These are phyloP conservation scores for Phalera bucephala DNA, from an alignment of 2,888 invertebrate genomes.

Conservation along the genomic window DNA sequence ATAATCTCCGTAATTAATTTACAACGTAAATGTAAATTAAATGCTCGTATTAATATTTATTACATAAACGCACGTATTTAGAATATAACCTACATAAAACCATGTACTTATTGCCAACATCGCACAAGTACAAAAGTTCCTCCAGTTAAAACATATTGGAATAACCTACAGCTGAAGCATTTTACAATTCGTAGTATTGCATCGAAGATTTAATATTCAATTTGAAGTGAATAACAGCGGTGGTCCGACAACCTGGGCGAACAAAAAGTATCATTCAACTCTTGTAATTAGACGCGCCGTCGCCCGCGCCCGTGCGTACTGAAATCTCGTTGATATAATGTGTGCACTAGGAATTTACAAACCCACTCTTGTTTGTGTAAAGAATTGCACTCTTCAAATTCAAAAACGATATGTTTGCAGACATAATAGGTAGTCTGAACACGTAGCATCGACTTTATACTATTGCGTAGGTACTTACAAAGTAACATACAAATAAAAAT, in stretches of 20 bases:
- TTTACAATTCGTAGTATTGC: conserved; percentile 36
- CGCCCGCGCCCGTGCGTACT: conserved; percentile 33
- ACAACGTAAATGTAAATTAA: too few relatives aligned
- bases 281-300: conserved; percentile 66
- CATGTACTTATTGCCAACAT: too few relatives aligned
- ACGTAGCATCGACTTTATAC: too few relatives aligned
- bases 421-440: too few relatives aligned
- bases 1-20: too few relatives aligned
- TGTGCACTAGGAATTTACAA: not conserved
- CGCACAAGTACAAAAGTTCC: too few relatives aligned
- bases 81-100: too few relatives aligned
- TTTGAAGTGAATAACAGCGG: conserved; percentile 65
- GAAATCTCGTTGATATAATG: conserved; percentile 18
- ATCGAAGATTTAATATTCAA: conserved; percentile 61
- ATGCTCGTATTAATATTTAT: too few relatives aligned
- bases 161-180: conserved; percentile 31
- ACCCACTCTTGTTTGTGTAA: not conserved
- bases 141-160: conserved; percentile 23
- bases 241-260: conserved; percentile 62
- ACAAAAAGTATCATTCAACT: conserved; percentile 68
- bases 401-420: too few relatives aligned
- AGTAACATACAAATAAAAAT: too few relatives aligned
- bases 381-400: not conserved
- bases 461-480: too few relatives aligned
- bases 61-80: too few relatives aligned